Conservation (phyloP, 2,888 invertebrate genomes). For the Ormyrus labotus region DNA sequence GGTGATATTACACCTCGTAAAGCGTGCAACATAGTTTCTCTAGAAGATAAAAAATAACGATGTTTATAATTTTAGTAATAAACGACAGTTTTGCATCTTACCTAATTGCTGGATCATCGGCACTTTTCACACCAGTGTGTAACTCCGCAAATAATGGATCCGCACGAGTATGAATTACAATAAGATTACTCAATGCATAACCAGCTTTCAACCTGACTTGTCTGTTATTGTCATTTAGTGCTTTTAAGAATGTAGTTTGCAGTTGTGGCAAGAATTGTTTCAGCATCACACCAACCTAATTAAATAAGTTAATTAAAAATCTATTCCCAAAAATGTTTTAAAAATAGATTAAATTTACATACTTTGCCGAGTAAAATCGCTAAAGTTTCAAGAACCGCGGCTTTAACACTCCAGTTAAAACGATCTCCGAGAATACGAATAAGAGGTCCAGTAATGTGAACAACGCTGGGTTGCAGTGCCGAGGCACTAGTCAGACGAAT, state of each 20-base stretch:
- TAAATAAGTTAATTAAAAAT: constrained; percentile 67
- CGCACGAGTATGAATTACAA: constrained; percentile 93
- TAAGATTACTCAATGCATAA: constrained; percentile 89
- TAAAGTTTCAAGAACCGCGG: constrained; percentile 95
- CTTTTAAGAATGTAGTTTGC: constrained; percentile 98
- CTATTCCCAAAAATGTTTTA: constrained; percentile 9
- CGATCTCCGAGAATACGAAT: constrained; percentile 98
- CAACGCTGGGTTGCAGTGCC: constrained; percentile 95
- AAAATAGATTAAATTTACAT: constrained; percentile 47
- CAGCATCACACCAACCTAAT: constrained; percentile 92
- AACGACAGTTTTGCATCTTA: constrained; percentile 62
- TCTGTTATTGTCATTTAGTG: constrained; percentile 92
- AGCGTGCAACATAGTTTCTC: constrained; percentile 96
- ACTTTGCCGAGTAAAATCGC: constrained; percentile 94
- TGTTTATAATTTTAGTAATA: constrained; percentile 46
- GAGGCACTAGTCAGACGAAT: constrained; percentile 90
- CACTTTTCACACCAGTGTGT: constrained; percentile 88
- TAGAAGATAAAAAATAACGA: constrained; percentile 65
- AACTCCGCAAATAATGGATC: constrained; percentile 97
- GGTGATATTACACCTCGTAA: constrained; percentile 89
- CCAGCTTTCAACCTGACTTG: constrained; percentile 93
- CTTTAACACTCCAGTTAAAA: constrained; percentile 95
- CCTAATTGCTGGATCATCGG: constrained; percentile 89
- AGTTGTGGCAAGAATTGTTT: constrained; percentile 99
- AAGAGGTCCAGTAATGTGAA: constrained; percentile 97